Evolutionary conservation across 2,888 invertebrate species (phyloP), one percentile per base, ranked within the genome.

Genomic region (Sussaba pulchella): DNA sequence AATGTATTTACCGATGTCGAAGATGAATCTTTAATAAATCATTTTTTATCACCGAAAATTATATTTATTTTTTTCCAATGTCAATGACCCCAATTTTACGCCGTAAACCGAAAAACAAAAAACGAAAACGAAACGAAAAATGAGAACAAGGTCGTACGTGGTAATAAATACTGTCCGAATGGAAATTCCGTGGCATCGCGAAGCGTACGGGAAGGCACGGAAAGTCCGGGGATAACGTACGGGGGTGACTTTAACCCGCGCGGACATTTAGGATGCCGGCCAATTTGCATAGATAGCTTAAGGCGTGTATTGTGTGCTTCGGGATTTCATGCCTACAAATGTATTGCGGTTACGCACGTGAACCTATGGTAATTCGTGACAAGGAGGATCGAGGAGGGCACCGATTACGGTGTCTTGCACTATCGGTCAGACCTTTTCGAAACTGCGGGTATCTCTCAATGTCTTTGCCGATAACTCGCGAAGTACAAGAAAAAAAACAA

Each of bases 221-320:
- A 41, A 52, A 66, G 54, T 14, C 31, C 31, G 14, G 21, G 41
- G 39, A 50, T 47, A 17, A 9, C 41, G 41, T 26, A 69, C 24
- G 1, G 54, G n/a, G 52, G 39, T 21, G 54, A 10, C 24, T 54
- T 69, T 24, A 39, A 5, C 17, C 47, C 43, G 57, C 52, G 24
- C 52, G 67, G 67, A 52, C 36, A 73, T 78, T 78, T 63, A 63
- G 67, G 67, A 45, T 41, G 50, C 72, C 26, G 43, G 66, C 74
- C 73, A 85, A 88, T 88, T 88, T 88, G 87, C 88, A 88, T 88
- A 88, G 86, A 88, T 88, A 88, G 85, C n/a, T 79, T 78, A 85
- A 83, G 64, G 80, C 73, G 59, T 71, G 52, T 66, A 59, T 64
- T 41, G 64, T 82, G 82, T 64, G 66, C 83, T 31, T 61, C 43